Percentiles rank a stretch among this genome's conserved stretches.
These are phyloP conservation scores for Patella vulgata DNA, from an alignment of 1,140 invertebrate species.

Conservation along the genomic window DNA sequence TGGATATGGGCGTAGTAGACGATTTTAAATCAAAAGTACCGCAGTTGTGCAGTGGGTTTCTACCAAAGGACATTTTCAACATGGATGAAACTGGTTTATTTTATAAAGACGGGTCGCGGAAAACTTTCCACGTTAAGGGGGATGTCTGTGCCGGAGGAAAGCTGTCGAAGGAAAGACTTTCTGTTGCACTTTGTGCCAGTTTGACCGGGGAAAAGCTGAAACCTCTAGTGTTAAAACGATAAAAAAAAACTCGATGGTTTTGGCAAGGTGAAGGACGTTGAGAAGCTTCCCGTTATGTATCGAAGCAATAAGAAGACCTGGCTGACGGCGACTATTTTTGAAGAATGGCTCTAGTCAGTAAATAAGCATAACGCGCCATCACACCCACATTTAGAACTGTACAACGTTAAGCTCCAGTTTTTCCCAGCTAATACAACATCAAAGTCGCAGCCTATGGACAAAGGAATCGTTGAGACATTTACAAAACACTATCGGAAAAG, in stretches of 20 bases:
- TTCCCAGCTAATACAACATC: too few species aligned
- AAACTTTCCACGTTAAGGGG: not conserved
- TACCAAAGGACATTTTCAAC: too few species aligned
- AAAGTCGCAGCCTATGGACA: too few species aligned
- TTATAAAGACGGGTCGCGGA: too few species aligned
- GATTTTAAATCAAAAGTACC: too few species aligned
- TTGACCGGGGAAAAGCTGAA: slow-evolving; percentile 24
- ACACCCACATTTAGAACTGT: slow-evolving; percentile 31
- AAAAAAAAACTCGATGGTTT: slow-evolving; percentile 38
- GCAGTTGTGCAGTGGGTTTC: too few species aligned
- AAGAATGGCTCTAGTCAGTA: slow-evolving; percentile 37
- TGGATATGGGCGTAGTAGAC: too few species aligned
- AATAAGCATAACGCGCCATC: slow-evolving; percentile 43
- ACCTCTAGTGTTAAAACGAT: slow-evolving; percentile 36
- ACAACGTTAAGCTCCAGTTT: slow-evolving; percentile 62
- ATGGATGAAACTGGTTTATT: too few species aligned
- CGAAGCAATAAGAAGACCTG: slow-evolving; percentile 28
- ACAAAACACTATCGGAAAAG: too few species aligned
- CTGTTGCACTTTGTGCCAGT: not conserved
- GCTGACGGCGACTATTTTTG: slow-evolving; percentile 49
- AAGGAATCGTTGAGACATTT: too few species aligned
- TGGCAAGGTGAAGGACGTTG: slow-evolving; percentile 26
- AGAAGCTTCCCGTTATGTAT: slow-evolving; percentile 27
- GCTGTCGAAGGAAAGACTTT: slow-evolving; percentile 1
- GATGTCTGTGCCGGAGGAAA: not conserved